Percentiles rank a stretch among this genome's conserved stretches.
Conservation (phyloP, 2,113 vertebrate species). For the Mesitornis unicolor region DNA sequence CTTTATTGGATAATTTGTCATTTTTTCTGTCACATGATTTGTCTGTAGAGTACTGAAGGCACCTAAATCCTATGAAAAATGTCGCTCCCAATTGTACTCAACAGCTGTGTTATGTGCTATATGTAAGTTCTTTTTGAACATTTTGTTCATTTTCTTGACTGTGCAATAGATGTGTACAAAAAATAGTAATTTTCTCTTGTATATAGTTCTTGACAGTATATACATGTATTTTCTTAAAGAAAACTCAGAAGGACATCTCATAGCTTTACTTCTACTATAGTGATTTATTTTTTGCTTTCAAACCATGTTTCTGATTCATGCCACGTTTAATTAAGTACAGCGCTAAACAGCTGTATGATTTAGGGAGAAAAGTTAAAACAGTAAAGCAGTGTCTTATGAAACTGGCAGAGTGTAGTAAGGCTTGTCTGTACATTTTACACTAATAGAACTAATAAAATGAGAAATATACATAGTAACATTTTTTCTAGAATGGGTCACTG, state of each 20-base stretch:
- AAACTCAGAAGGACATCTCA: background rate
- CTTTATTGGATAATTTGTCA: background rate
- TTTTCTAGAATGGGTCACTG: background rate
- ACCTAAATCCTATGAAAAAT: background rate
- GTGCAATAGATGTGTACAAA: background rate
- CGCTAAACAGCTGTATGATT: background rate
- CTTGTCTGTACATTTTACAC: background rate
- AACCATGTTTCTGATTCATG: background rate
- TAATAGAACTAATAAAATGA: background rate
- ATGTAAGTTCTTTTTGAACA: background rate
- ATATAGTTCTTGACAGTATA: background rate
- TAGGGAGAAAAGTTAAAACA: background rate
- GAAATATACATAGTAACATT: background rate
- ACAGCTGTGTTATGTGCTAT: background rate
- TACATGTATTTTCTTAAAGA: rapidly evolving
- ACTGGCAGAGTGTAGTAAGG: background rate
- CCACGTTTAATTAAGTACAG: background rate
- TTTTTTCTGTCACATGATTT: background rate
- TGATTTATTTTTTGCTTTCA: background rate
- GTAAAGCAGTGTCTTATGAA: background rate
- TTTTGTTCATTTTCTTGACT: background rate
- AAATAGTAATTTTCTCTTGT: background rate
- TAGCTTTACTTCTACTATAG: background rate
- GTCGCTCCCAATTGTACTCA: background rate
- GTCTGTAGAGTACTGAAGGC: background rate